Evolutionary conservation across 1,140 invertebrate genomes (phyloP).

Genomic region (Orchestia grillus): DNA sequence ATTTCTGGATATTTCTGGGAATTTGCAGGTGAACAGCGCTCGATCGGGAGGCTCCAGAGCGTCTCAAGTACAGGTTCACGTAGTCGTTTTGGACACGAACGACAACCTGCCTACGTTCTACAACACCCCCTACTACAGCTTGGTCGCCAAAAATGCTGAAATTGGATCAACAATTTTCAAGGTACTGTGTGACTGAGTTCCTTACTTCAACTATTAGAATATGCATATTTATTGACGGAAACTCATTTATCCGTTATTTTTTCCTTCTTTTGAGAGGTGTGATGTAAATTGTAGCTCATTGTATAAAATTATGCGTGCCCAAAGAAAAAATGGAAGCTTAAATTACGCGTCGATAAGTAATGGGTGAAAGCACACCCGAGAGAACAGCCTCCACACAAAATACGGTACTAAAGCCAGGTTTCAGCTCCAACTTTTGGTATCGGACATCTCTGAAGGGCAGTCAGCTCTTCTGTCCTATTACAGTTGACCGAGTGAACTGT

Average conservation of each 20-base stretch:
- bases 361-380: background rate
- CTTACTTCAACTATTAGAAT: background rate
- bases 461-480: conserved; percentile 18
- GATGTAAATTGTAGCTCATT: background rate
- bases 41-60: conserved; percentile 73
- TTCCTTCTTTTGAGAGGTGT: background rate
- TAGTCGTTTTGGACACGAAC: conserved; percentile 87
- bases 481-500: conserved; percentile 37
- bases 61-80: conserved; percentile 86
- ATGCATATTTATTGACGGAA: background rate
- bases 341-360: background rate
- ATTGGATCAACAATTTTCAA: conserved; percentile 85
- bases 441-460: conserved; percentile 36
- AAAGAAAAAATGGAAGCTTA: background rate
- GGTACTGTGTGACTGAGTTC: conserved; percentile 72
- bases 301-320: background rate
- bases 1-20: background rate
- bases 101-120: conserved; percentile 92
- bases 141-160: conserved; percentile 85
- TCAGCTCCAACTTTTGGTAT: background rate
- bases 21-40: conserved; percentile 22
- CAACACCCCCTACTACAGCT: conserved; percentile 88
- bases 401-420: background rate
- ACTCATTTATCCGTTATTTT: background rate
- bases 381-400: background rate